These are phyloP conservation scores for Coenonympha arcania DNA, from an alignment of 2,888 invertebrate species.

Conservation along the genomic window DNA sequence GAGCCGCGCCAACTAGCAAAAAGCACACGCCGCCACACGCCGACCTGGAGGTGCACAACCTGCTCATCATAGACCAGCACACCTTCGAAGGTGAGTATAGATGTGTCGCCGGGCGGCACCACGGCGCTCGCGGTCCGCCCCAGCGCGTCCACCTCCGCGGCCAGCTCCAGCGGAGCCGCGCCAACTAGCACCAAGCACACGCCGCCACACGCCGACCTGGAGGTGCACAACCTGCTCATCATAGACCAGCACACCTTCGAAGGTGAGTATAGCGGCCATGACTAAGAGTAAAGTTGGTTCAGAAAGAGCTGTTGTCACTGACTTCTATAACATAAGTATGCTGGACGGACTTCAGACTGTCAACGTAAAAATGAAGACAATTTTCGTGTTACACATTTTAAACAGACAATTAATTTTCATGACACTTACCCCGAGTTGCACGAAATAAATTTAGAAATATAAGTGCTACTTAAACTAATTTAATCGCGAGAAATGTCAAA, in stretches of 20 bases:
- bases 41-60: constrained; percentile 92
- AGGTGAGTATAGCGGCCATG: constrained; percentile 79
- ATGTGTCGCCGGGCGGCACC: constrained; percentile 76
- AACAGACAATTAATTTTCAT: no score
- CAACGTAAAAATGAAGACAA: no score
- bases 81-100: constrained; percentile 91
- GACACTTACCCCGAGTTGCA: no score
- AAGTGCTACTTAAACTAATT: no score
- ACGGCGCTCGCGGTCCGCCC: constrained; percentile 46
- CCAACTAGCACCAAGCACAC: constrained; percentile 74
- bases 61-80: constrained; percentile 95
- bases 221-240: constrained; percentile 90
- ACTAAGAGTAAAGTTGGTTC: no score
- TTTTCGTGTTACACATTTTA: no score
- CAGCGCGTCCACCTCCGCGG: constrained; percentile 46
- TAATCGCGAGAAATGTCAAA: no score
- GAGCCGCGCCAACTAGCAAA: constrained; percentile 65
- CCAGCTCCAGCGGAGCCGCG: constrained; percentile 53
- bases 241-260: constrained; percentile 98
- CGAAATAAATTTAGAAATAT: no score
- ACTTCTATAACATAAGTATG: no score
- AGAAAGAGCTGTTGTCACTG: no score
- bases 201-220: constrained; percentile 88
- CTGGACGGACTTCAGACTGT: no score
- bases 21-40: constrained; percentile 79